Evolutionary conservation across 2,888 invertebrate species (phyloP), one percentile per base, ranked within the genome.

Genomic region (Tipula lateralis): DNA sequence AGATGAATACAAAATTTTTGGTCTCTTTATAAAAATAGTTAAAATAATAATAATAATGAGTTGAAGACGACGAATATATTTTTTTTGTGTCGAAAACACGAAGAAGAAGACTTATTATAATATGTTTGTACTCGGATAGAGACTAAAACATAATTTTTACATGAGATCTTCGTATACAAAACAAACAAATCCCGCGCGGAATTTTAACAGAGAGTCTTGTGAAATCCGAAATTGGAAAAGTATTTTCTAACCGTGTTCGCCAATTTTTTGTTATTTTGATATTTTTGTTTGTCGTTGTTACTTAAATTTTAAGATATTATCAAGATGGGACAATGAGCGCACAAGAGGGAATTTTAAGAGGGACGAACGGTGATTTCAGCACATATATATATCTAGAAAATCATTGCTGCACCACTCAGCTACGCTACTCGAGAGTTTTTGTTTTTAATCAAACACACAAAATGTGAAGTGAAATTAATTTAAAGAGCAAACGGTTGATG

Each of bases 1-100:
- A 82, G 82, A 82, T 82, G 82, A 82, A 82, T 82, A 82, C 32
- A 82, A 82, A 30, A 30, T 82, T 82, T 82, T 82, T 82, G 82
- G 32, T 82, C 82, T 82, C 30, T 32, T 82, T 82, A 82, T 29
- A 30, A 30, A 82, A 82, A 32, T 82, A 82, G 66, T 24, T 66
- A 66, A 66, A 66, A 66, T 66, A 66, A 66, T 66, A 66, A 66
- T 66, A 66, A 66, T 19, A 24, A 24, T 66, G 24, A 66, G 24
- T 24, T 66, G 66, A 66, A 66, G 24, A 66, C 66, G 66, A 66
- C 66, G 66, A 66, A 66, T 66, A 66, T 66, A 12, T 24, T 19
- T n/a, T n/a, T n/a, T n/a, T 24, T 66, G 66, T 24, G 66, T 19
- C 66, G 9, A 66, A 66, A n/a, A n/a, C n/a, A n/a, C n/a, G n/a